Evolutionary conservation across 2,888 invertebrate genomes (phyloP), one percentile per base, ranked within the genome.

Genomic region (Malacosoma neustria): DNA sequence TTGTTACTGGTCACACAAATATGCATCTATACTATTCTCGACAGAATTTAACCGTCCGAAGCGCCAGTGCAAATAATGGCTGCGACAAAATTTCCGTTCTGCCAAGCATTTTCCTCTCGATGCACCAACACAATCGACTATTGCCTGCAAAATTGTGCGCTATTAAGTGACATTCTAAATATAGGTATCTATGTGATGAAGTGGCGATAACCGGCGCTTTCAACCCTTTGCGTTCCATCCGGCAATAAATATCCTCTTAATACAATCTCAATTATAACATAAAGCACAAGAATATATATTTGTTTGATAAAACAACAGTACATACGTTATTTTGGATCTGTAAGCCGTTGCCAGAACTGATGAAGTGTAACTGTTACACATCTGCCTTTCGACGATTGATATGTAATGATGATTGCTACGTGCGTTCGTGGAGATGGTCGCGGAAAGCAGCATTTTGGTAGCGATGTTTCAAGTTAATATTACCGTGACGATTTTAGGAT

Each of bases 91-190:
- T 85, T 85, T 85, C 81, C 81, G 66, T 75, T 65, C 71, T 72
- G 71, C 59, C 69, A 79, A 75, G 65, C 82, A 82, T 79, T 84
- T 84, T 76, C 77, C 81, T 84, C 63, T 75, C 77, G 79, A 73
- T 79, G 77, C 77, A 72, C 68, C 72, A 60, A 70, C 70, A 81
- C 81, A 82, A 82, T 82, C 72, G 72, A 61, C 66, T 64, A 77
- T 77, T 75, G 73, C 72, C 69, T 61, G 72, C 79, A 70, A 79
- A 81, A 84, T 81, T 77, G 81, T 73, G 61, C 66, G 68, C 74
- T 73, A 81, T 84, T 82, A 80, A 77, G 72, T 80, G 77, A 75
- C 75, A 69, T 71, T 75, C 81, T 81, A 82, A 82, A 82, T 81
- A 77, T 74, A 76, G 70, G 66, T 65, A 75, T 75, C 67, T 61